Percentiles rank a stretch among this genome's conserved stretches.
Conservation (phyloP, 1,140 invertebrate genomes). For the Maconellicoccus hirsutus region DNA sequence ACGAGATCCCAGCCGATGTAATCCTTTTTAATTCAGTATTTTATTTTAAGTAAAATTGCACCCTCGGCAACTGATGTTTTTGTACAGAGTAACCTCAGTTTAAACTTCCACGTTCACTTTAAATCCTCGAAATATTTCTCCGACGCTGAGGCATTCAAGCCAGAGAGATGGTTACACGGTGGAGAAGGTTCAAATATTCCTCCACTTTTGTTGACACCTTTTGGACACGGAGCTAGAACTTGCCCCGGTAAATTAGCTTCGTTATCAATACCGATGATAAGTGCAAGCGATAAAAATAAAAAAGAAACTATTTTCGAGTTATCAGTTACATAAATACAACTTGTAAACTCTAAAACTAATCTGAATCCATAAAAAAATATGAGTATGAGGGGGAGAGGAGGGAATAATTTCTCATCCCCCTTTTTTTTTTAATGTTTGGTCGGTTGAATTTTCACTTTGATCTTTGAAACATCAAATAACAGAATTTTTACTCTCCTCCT, state of each 20-base stretch:
- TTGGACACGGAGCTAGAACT: slow-evolving; percentile 41
- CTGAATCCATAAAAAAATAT: too few species aligned
- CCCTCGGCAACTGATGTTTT: too few species aligned
- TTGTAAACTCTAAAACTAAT: too few species aligned
- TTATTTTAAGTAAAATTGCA: neutral
- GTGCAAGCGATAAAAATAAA: too few species aligned
- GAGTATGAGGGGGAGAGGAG: too few species aligned
- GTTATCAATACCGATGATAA: neutral
- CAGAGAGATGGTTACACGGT: slow-evolving; percentile 36
- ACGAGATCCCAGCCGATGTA: slow-evolving; percentile 43
- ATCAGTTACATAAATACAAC: too few species aligned
- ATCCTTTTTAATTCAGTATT: slow-evolving; percentile 30
- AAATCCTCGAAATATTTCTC: slow-evolving; percentile 36
- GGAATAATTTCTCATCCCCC: too few species aligned
- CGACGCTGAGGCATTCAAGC: slow-evolving; percentile 37
- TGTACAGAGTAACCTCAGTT: slow-evolving; percentile 42
- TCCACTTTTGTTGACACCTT: slow-evolving; percentile 42
- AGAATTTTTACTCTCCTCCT: too few species aligned
- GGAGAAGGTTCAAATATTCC: slow-evolving; percentile 30
- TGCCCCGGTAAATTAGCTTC: slow-evolving; percentile 29
- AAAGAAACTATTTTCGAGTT: too few species aligned
- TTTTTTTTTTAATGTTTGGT: too few species aligned
- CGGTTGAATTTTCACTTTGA: too few species aligned
- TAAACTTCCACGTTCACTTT: slow-evolving; percentile 40
- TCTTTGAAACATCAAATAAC: too few species aligned